Percentiles rank a stretch among this genome's conserved stretches.
These are phyloP conservation scores for Trogon surrucura DNA, from an alignment of 2,113 vertebrate species.

Conservation along the genomic window DNA sequence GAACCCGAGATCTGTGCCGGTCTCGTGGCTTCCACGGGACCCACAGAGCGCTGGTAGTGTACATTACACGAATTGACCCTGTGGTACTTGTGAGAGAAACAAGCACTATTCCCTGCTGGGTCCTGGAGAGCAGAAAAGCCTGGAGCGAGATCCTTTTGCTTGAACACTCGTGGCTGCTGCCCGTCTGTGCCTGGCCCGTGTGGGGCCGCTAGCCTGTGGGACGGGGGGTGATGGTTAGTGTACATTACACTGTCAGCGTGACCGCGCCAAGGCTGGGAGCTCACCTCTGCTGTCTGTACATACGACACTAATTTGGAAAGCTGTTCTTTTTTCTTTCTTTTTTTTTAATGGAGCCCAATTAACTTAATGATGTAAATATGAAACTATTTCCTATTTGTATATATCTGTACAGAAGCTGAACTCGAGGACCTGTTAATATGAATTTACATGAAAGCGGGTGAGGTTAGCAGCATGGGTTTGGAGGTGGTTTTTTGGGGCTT, in stretches of 20 bases:
- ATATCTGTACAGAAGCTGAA: constrained; percentile 54
- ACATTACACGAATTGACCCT: constrained; percentile 4
- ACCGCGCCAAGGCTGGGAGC: constrained; percentile 41
- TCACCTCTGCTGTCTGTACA: constrained; percentile 36
- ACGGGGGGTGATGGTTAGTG: background rate
- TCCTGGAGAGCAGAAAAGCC: background rate
- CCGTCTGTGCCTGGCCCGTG: background rate
- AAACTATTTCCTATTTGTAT: constrained; percentile 64
- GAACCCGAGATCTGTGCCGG: background rate
- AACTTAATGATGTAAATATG: constrained; percentile 81
- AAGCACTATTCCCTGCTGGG: background rate
- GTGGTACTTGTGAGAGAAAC: background rate
- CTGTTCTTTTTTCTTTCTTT: background rate
- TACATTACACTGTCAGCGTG: constrained; percentile 72
- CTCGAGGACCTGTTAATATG: constrained; percentile 63
- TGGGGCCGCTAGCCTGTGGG: background rate
- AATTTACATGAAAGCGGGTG: constrained; percentile 75
- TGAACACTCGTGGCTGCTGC: background rate
- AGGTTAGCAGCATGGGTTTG: background rate
- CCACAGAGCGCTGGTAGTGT: constrained; percentile 3
- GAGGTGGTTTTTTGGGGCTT: background rate
- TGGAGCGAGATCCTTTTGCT: background rate
- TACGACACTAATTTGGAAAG: constrained; percentile 54
- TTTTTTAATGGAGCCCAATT: constrained; percentile 67
- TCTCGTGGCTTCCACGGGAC: background rate